A percentile compares a stretch with the other conserved stretches of the same genome.
Conservation (phyloP, 2,797 vertebrate genomes). For the Sphenopsis melanotis region DNA sequence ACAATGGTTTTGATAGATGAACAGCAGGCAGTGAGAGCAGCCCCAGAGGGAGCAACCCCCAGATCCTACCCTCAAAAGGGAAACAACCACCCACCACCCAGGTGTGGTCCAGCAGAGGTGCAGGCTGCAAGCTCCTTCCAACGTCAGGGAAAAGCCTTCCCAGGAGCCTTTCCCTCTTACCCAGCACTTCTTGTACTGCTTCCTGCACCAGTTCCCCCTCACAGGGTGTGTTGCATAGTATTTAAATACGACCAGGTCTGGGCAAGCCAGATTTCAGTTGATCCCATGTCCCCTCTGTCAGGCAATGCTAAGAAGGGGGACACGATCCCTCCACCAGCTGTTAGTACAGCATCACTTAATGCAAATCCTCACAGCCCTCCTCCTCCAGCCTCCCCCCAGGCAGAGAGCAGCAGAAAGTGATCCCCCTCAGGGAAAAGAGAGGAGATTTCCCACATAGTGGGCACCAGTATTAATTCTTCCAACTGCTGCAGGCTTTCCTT, state of each 20-base stretch:
- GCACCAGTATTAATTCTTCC: background rate
- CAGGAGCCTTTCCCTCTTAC: background rate
- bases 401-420: background rate
- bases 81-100: background rate
- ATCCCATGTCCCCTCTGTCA: background rate
- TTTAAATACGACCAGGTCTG: background rate
- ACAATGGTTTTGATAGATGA: accelerated
- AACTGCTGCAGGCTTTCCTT: background rate
- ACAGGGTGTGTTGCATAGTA: background rate
- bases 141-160: background rate
- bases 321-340: background rate
- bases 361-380: background rate
- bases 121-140: background rate
- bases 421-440: background rate
- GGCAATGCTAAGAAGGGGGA: background rate
- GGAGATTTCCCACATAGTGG: background rate
- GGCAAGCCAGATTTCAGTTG: background rate
- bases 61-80: background rate
- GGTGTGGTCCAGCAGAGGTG: background rate
- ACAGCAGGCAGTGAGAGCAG: background rate
- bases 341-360: background rate
- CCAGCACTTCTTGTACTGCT: background rate
- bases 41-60: background rate
- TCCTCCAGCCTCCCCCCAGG: background rate
- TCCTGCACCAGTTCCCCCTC: background rate